These are phyloP conservation scores for Sebastes matsubarae DNA, from an alignment of 2,797 vertebrate species.

Conservation along the genomic window DNA sequence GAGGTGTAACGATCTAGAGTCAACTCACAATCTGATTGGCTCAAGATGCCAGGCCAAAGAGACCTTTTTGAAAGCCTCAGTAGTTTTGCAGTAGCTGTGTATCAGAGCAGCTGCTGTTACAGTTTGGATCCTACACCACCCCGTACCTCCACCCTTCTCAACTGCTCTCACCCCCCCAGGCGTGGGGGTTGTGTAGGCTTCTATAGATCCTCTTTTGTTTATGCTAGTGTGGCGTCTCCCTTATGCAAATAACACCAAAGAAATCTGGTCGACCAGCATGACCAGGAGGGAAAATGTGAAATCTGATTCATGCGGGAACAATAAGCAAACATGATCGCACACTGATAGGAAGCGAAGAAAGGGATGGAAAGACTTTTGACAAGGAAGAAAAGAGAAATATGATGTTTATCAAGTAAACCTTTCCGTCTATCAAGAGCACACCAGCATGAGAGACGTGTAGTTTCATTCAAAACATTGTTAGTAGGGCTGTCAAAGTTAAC, in stretches of 20 bases:
- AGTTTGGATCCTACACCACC: not conserved
- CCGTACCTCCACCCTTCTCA: not conserved
- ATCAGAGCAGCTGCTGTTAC: not conserved
- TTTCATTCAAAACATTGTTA: not conserved
- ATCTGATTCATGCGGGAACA: not conserved
- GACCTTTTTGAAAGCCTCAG: not conserved
- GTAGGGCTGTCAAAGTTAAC: no score
- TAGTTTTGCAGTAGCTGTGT: not conserved
- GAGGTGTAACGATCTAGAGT: not conserved
- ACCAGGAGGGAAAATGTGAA: not conserved
- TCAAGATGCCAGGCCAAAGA: not conserved
- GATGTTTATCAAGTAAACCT: not conserved
- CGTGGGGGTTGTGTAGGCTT: not conserved
- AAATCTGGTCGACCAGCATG: not conserved
- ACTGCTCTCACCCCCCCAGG: not conserved
- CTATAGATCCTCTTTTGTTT: not conserved
- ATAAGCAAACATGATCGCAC: not conserved
- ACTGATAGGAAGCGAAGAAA: not conserved
- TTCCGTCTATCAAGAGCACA: not conserved
- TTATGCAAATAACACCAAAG: not conserved
- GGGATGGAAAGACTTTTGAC: not conserved
- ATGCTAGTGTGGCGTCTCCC: not conserved
- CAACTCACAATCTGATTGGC: not conserved
- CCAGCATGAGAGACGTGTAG: not conserved
- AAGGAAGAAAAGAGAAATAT: not conserved